These are phyloP conservation scores for Melanocharis versteri DNA, from an alignment of 2,113 vertebrate species.

Conservation along the genomic window DNA sequence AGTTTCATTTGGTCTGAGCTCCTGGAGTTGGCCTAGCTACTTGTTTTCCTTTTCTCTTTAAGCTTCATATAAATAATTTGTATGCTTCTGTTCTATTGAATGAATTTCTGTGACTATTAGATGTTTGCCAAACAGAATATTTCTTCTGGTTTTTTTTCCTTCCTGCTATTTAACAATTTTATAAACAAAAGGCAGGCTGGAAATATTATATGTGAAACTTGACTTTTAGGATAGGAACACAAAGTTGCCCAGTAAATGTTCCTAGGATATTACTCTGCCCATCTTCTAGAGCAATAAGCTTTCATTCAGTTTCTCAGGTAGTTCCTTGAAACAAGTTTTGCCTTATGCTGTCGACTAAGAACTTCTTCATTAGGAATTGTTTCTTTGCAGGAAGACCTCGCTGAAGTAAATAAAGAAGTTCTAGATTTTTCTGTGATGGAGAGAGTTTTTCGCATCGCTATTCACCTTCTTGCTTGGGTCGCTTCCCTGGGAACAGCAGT, in stretches of 20 bases:
- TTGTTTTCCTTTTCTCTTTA: background rate
- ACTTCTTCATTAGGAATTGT: background rate
- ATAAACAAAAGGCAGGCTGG: background rate
- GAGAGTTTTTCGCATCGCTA: conserved; percentile 41
- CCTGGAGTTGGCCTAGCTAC: background rate
- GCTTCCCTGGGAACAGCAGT: conserved; percentile 73
- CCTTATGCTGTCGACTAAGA: background rate
- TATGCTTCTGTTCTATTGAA: background rate
- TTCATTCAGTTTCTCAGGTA: background rate
- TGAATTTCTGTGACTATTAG: background rate
- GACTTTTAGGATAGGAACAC: background rate
- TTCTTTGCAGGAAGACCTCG: conserved; percentile 81
- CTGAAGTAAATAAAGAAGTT: conserved; percentile 71
- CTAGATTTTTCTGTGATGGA: conserved; percentile 58
- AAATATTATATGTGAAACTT: background rate
- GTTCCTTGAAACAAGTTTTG: background rate
- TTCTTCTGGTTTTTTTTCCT: background rate
- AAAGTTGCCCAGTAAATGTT: background rate
- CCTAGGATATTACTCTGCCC: background rate
- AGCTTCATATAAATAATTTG: background rate
- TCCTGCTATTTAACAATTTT: background rate
- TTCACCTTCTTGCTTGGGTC: conserved; percentile 79
- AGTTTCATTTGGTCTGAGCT: background rate
- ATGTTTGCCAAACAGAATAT: background rate
- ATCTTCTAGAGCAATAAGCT: background rate